Conservation (phyloP, 2,888 invertebrate species). For the Acrobasis suavella region DNA sequence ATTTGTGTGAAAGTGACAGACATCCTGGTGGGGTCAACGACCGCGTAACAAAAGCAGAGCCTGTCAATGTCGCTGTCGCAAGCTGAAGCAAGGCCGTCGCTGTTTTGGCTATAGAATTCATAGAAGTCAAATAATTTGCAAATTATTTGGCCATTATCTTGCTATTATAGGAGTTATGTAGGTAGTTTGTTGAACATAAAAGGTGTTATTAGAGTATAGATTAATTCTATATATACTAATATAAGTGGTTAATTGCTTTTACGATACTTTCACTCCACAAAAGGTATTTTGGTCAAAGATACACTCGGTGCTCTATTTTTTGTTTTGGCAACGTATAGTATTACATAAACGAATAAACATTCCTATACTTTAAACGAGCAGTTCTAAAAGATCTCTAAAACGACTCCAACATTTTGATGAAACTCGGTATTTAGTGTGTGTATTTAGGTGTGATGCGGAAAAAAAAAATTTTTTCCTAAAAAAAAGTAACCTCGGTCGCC, state of each 20-base stretch:
- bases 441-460: too few species aligned
- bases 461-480: too few species aligned
- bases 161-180: neutral
- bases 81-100: constrained; percentile 58
- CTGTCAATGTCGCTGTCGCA: constrained; percentile 51
- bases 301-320: too few species aligned
- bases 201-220: neutral
- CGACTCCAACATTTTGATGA: too few species aligned
- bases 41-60: constrained; percentile 43
- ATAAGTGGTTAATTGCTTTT: neutral
- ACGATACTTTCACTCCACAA: neutral
- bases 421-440: too few species aligned
- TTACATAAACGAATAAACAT: too few species aligned
- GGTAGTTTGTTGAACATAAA: neutral
- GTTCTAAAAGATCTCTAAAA: too few species aligned
- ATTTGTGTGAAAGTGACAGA: constrained; percentile 56
- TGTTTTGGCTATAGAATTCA: constrained; percentile 27
- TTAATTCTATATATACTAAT: neutral
- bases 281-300: neutral
- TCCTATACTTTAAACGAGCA: too few species aligned
- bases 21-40: constrained; percentile 58
- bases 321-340: too few species aligned
- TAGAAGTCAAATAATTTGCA: neutral
- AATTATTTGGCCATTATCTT: constrained; percentile 14
- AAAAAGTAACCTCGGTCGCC: too few species aligned